Evolutionary conservation across 2,888 invertebrate species (phyloP).

Genomic region (Cataglyphis livida): DNA sequence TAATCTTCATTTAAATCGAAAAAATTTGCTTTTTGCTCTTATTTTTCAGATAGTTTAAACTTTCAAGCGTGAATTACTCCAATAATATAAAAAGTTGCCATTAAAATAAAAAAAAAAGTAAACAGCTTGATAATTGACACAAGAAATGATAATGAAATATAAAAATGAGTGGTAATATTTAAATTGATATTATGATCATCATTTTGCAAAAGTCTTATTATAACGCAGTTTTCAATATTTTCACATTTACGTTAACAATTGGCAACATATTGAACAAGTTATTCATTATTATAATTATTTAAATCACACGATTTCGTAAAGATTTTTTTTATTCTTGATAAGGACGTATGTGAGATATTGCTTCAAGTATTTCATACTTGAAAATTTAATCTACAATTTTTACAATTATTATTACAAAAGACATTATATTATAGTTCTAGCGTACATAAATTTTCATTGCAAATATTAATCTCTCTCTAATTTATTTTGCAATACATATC

Average conservation of each 20-base stretch:
- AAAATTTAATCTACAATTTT: constrained; percentile 13
- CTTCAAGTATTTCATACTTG: not conserved
- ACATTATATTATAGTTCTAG: not conserved
- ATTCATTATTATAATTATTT: not conserved
- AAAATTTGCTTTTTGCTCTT: not conserved
- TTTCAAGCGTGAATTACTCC: constrained; percentile 15
- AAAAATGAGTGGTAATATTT: not conserved
- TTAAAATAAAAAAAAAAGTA: not conserved
- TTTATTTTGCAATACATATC: constrained; percentile 7
- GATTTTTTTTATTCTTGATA: not conserved
- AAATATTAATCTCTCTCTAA: not conserved
- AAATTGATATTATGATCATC: not conserved
- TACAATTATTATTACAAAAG: constrained; percentile 22
- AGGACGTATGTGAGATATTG: not conserved
- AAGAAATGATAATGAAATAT: too few relatives aligned
- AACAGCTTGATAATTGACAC: not conserved
- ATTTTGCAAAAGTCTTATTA: constrained; percentile 1
- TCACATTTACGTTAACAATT: not conserved
- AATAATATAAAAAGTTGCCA: not conserved
- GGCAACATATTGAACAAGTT: not conserved
- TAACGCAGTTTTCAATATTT: not conserved
- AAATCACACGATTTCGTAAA: not conserved
- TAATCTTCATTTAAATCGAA: constrained; percentile 25
- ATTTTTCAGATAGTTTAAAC: constrained; percentile 11
- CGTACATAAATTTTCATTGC: constrained; percentile 3